These are phyloP conservation scores for Prosapia bicincta DNA, from an alignment of 2,888 invertebrate species.

Conservation along the genomic window DNA sequence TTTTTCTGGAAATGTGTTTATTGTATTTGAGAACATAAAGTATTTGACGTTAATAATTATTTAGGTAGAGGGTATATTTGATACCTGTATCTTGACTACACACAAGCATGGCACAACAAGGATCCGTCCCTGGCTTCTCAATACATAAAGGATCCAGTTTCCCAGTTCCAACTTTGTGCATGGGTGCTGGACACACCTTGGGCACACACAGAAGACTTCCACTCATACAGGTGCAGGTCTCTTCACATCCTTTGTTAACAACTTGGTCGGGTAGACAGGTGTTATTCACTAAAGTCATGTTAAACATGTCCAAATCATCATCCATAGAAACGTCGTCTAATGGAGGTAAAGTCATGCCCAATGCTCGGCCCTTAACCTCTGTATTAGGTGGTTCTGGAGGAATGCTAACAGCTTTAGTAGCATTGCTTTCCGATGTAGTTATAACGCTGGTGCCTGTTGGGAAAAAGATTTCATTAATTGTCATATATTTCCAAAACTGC, in stretches of 20 bases:
- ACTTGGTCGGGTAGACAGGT: slow-evolving; percentile 38
- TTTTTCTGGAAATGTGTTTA: too few species aligned
- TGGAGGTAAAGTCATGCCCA: slow-evolving; percentile 30
- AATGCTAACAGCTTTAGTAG: background rate
- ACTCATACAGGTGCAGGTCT: background rate
- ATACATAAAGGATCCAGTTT: slow-evolving; percentile 65
- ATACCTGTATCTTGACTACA: slow-evolving; percentile 50
- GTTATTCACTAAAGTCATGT: slow-evolving; percentile 1
- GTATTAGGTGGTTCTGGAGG: slow-evolving; percentile 37
- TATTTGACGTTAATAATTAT: too few species aligned
- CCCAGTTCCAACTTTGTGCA: slow-evolving; percentile 55
- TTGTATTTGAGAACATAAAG: too few species aligned
- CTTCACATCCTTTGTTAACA: background rate
- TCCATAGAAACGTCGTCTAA: slow-evolving; percentile 78
- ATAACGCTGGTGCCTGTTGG: background rate
- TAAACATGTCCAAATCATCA: slow-evolving; percentile 53
- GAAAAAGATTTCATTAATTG: too few species aligned
- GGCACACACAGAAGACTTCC: background rate
- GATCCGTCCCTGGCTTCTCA: slow-evolving; percentile 67
- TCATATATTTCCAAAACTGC: too few species aligned
- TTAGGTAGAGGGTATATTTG: background rate
- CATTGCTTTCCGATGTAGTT: background rate
- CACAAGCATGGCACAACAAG: slow-evolving; percentile 65
- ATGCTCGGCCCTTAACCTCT: slow-evolving; percentile 40
- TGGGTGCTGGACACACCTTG: slow-evolving; percentile 58